Base-by-base conservation (phyloP, 2,888 invertebrate genomes). In the Saturnia japonica region DNA sequence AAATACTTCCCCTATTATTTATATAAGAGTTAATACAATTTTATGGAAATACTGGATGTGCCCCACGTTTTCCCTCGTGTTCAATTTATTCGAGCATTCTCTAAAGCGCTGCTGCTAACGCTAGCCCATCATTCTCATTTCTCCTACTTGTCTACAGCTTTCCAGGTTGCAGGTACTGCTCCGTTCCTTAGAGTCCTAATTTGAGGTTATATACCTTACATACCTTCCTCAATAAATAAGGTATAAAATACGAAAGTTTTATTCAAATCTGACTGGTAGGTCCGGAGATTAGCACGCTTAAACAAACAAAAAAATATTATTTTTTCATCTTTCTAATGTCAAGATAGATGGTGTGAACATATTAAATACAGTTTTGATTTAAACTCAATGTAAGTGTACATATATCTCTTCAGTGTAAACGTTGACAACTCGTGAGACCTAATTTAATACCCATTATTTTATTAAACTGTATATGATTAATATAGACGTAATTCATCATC, bases 401-500 rank as follows among this genome's bases (percentile, higher is more conserved):
- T 12, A 47, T 16, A 47, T 16, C 6, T 47, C 16, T 16, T 1
- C 2, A 57, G 25, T 6, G 57, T 14, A 28, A 60, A 28, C 6
- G 8, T 60, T 60, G 25, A 60, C 57, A 1, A 14, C 4, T 28
- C n/a, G 14, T 28, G 14, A 60, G 14, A 25, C 16, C 25, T 14
- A 28, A 28, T 54, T 54, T 22, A n/a, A 54, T 54, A 54, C 54
- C 22, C 22, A 54, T 54, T 54, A 54, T 11, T 54, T n/a, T 62
- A 62, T 62, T 62, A 40, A 64, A 2, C 11, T 40, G 9, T n/a
- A 62, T 28, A 34, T n/a, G 64, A 64, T 64, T 64, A 64, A 8
- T n/a, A n/a, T 64, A 40, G 40, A 40, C n/a, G 19, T 9, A 40
- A 64, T 64, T 64, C 8, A 64, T 64, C 64, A 64, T 64, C 40